Percentiles rank a stretch among this genome's conserved stretches.
Conservation (phyloP, 2,888 invertebrate genomes). For the Stramonita haemastoma region DNA sequence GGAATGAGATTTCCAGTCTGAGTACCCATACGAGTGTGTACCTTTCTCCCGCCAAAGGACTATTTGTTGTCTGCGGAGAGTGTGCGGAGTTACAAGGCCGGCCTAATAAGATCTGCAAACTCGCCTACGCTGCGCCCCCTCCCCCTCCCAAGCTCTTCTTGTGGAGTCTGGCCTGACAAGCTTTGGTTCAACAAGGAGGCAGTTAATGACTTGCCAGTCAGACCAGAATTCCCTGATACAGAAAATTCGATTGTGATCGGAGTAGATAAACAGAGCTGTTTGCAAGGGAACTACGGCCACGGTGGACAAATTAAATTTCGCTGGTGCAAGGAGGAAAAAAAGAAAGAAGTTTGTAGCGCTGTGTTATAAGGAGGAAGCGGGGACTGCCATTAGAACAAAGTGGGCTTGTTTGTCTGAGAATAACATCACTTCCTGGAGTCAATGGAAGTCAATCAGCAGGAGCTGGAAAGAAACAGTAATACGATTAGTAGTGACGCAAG, state of each 20-base stretch:
- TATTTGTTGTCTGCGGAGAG: conserved; percentile 37
- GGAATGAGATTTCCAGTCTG: conserved; percentile 37
- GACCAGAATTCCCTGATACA: neutral
- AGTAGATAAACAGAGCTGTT: conserved; percentile 32
- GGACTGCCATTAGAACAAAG: too few relatives aligned
- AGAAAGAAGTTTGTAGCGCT: neutral
- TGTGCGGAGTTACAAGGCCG: conserved; percentile 1
- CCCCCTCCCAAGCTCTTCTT: neutral
- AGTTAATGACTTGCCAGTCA: conserved; percentile 29
- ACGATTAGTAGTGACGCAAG: too few relatives aligned
- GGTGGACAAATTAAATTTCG: conserved; percentile 27
- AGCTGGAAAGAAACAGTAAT: too few relatives aligned
- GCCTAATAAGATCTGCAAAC: conserved; percentile 29
- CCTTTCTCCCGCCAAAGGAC: conserved; percentile 9
- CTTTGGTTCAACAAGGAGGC: conserved; percentile 20
- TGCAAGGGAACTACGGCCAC: neutral
- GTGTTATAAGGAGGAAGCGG: too few relatives aligned
- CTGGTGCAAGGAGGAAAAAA: neutral
- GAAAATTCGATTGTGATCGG: conserved; percentile 32
- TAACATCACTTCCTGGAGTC: too few relatives aligned
- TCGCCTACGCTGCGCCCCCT: neutral
- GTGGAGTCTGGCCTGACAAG: neutral
- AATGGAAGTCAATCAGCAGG: too few relatives aligned
- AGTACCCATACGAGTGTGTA: conserved; percentile 34
- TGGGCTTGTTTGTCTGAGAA: too few relatives aligned